These are phyloP conservation scores for Dasysyrphus tricinctus DNA, from an alignment of 2,888 invertebrate species.

Conservation along the genomic window DNA sequence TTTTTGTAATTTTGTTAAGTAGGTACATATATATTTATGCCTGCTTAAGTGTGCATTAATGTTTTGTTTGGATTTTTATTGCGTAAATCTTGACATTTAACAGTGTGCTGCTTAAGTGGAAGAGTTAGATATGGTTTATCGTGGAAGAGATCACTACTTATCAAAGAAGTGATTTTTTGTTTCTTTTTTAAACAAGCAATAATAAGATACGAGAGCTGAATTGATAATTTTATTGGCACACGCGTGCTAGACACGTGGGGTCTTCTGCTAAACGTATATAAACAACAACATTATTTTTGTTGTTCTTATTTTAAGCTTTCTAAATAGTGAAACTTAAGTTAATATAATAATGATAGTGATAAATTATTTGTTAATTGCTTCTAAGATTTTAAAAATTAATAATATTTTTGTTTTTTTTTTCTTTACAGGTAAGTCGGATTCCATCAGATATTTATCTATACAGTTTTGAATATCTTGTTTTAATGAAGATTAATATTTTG, in stretches of 20 bases:
- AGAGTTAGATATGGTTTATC: slow-evolving; percentile 15
- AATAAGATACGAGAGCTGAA: slow-evolving; percentile 41
- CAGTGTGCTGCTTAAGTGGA: background rate
- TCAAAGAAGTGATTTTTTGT: slow-evolving; percentile 25
- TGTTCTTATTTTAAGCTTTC: slow-evolving; percentile 32
- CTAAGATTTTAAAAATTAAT: background rate
- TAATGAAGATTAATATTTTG: slow-evolving; percentile 22
- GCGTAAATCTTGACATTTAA: slow-evolving; percentile 70
- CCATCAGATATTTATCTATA: background rate
- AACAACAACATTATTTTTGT: slow-evolving; percentile 4
- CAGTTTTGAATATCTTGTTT: slow-evolving; percentile 1
- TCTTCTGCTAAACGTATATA: too few relatives aligned
- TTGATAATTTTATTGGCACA: slow-evolving; percentile 47
- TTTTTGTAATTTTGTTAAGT: slow-evolving; percentile 13
- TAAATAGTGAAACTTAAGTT: slow-evolving; percentile 29
- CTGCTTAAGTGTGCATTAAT: background rate
- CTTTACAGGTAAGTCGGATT: slow-evolving; percentile 49
- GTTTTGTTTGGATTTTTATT: slow-evolving; percentile 60
- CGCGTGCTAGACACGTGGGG: slow-evolving; percentile 30
- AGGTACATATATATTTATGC: background rate
- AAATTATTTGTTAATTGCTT: slow-evolving; percentile 4
- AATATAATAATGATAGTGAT: background rate
- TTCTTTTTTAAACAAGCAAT: background rate
- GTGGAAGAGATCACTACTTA: slow-evolving; percentile 52
- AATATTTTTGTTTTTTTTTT: slow-evolving; percentile 20